Base-by-base conservation (phyloP, 2,888 invertebrate species). In the Stenchaetothrips biformis region DNA sequence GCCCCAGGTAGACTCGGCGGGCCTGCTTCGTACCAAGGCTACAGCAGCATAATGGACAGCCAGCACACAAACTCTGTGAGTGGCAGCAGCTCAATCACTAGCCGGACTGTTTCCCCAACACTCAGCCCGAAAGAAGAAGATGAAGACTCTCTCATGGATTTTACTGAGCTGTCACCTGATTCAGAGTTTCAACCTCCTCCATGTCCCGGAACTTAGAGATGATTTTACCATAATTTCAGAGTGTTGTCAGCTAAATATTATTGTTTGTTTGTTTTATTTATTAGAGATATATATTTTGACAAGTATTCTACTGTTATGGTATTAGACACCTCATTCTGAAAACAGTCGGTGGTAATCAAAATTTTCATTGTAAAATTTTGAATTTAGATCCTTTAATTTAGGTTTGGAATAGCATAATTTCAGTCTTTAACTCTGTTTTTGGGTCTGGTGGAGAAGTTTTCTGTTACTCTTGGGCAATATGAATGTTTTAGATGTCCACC, bases 1-100 rank as follows among this genome's bases (percentile, higher is more conserved):
- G 79, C 79, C 16, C 79, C 79, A 21, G 79, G 79, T 16, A 62
- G 79, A 21, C 79, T 74, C 8, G 11, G 25, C 25, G 67, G 7
- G 0, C 1, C 21, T 21, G 21, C 25, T n/a, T 18, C 79, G 2
- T 48, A 79, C 53, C 53, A 79, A 49, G 25, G 25, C n/a, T 48
- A 49, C 9, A 79, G 79, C 79, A 79, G 79, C 7, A 25, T 21
- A 0, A 25, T 9, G 7, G 25, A n/a, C 67, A 74, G 67, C 25
- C 67, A n/a, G 4, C 21, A 21, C 0, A 74, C 21, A 9, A 25
- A 21, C 8, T 74, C 67, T 8, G 67, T 74, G n/a, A 18, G 79
- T 62, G 9, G 25, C 7, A 21, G 21, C 67, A 74, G 67, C 11
- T 21, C 25, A 9, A 11, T 74, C 21, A 25, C 67, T 25, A 53